Evolutionary conservation across 2,888 invertebrate species (phyloP), one percentile per base, ranked within the genome.

Genomic region (Sminthurides aquaticus): DNA sequence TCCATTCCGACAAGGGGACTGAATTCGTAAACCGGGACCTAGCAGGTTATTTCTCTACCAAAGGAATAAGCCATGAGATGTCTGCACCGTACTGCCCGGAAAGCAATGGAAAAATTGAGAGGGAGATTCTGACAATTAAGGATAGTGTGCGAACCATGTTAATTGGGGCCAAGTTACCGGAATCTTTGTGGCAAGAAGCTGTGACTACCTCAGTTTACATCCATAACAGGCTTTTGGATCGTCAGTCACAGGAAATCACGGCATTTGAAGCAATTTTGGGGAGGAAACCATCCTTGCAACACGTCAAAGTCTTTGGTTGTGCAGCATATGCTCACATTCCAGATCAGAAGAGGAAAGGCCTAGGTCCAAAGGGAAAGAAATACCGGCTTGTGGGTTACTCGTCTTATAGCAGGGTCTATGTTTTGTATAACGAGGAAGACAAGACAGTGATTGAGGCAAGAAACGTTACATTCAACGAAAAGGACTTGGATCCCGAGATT

Each of bases 131-230:
- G 1, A 77, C 76, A 2, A 65, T 78, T 1, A 62, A 77, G 43
- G 76, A 77, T 26, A 73, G 68, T 66, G 75, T 75, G 0, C 65
- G 76, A 29, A 66, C 75, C 28, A 66, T 78, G 62, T 25, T 79
- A 20, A 56, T 69, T 20, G 65, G 68, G 3, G 70, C 68, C 27
- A 64, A 71, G 28, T 48, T 77, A 24, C 75, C 76, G 0, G 67
- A 70, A 26, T 59, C 64, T 20, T 67, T 78, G 25, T 79, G 78
- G 77, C 76, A 76, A 3, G 77, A 79, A 70, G 78, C 77, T 15
- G 75, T 76, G 2, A 75, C 73, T 34, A 76, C 76, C n/a, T 75
- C 76, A 2, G 76, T 75, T 2, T 77, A 77, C 65, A 27, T 77
- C 3, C 62, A 75, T 27, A 78, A 78, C 65, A 20, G 68, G 20